Evolutionary conservation across 1,140 invertebrate genomes (phyloP).

Genomic region (Anastrepha ludens): DNA sequence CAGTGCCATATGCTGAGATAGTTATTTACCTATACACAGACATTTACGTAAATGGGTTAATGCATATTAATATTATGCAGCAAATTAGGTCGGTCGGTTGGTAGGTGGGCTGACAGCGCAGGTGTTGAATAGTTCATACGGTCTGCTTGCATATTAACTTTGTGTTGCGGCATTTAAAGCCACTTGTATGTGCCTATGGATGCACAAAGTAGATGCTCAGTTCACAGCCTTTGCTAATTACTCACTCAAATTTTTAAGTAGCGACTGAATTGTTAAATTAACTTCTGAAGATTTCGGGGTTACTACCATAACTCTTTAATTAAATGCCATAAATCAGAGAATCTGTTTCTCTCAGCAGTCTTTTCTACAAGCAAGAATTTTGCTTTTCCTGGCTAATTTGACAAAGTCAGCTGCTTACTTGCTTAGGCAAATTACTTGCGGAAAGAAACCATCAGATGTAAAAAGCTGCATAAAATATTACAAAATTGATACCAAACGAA

Average conservation of each 20-base stretch:
- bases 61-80: constrained; percentile 17
- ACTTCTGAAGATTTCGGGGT: not conserved
- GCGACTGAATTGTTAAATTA: not conserved
- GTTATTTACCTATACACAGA: not conserved
- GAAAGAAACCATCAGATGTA: too few species aligned
- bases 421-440: too few species aligned
- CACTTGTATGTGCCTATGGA: not conserved
- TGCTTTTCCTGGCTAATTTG: too few species aligned
- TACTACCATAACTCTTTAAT: too few species aligned
- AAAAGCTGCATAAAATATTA: too few species aligned
- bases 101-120: not conserved
- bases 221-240: not conserved
- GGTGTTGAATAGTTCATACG: too few species aligned
- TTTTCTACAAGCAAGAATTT: too few species aligned
- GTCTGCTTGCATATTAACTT: too few species aligned
- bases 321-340: too few species aligned
- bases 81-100: constrained; percentile 25
- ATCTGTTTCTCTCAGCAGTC: too few species aligned
- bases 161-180: not conserved
- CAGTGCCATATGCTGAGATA: not conserved
- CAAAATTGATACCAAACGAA: too few species aligned
- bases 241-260: not conserved
- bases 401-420: too few species aligned
- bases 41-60: constrained; percentile 29
- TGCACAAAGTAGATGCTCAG: not conserved